Percentiles rank a stretch among this genome's conserved stretches.
These are phyloP conservation scores for Cremastobaeus sp. DNA, from an alignment of 2,888 invertebrate genomes.

Conservation along the genomic window DNA sequence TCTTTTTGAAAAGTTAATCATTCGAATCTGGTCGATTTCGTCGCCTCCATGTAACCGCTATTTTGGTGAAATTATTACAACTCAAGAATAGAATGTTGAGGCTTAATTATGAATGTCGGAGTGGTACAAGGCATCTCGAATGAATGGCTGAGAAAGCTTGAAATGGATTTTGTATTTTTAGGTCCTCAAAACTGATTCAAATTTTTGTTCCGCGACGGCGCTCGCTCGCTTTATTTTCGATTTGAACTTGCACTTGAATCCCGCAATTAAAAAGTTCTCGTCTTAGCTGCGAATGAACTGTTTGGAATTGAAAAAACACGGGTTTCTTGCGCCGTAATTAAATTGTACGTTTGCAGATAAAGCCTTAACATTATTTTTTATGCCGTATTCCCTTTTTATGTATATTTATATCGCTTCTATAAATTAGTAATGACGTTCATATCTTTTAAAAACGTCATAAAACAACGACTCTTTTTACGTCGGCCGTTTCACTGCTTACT, in stretches of 20 bases:
- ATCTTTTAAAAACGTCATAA: slow-evolving; percentile 43
- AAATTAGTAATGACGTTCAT: slow-evolving; percentile 26
- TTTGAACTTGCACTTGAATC: slow-evolving; percentile 7
- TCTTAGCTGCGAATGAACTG: too few species aligned
- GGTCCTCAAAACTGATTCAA: slow-evolving; percentile 24
- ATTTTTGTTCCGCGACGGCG: slow-evolving; percentile 8
- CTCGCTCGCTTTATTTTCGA: slow-evolving; percentile 3
- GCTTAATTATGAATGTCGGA: slow-evolving; percentile 28
- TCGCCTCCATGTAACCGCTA: slow-evolving; percentile 18
- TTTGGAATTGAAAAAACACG: too few species aligned
- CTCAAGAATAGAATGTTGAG: slow-evolving; percentile 19
- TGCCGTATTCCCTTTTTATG: slow-evolving; percentile 32
- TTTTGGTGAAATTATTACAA: slow-evolving; percentile 33
- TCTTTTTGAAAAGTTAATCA: slow-evolving; percentile 27
- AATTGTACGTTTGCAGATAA: too few species aligned
- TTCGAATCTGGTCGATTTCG: slow-evolving; percentile 2
- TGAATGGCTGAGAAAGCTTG: slow-evolving; percentile 17
- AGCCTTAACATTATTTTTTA: slow-evolving; percentile 14
- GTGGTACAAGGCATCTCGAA: slow-evolving; percentile 18
- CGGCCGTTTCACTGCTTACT: slow-evolving; percentile 39
- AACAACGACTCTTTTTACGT: slow-evolving; percentile 44
- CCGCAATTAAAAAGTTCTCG: background rate
- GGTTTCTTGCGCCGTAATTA: too few species aligned
- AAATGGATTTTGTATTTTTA: slow-evolving; percentile 34
- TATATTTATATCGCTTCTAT: slow-evolving; percentile 41